Evolutionary conservation across 1,140 invertebrate species (phyloP), one percentile per base, ranked within the genome.

Genomic region (Probaryconus sp.): DNA sequence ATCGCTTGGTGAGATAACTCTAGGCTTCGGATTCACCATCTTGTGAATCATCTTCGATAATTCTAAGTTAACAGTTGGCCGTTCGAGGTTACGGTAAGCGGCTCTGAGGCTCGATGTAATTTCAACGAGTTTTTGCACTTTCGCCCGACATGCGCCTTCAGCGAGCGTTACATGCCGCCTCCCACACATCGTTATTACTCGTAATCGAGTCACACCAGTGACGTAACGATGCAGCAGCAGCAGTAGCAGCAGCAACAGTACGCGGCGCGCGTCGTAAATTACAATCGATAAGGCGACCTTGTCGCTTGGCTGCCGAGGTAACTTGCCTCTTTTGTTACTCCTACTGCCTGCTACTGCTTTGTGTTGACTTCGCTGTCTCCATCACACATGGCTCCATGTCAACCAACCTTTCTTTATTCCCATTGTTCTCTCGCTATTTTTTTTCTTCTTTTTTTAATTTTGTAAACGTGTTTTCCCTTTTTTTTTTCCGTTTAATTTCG

Each of bases 201-300:
- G 80, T 79, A 74, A 81, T 77, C 79, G 72, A 77, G 80, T 65
- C 51, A 40, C 72, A 45, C 65, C n/a, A 47, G 30, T 82, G 82
- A 84, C 81, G 81, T 83, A 83, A 84, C 76, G 78, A 78, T 75
- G 63, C 76, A 69, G 78, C 72, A 69, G 35, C 21, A 53, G 60
- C 60, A 47, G 64, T 24, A 69, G 60, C 28, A 56, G 47, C 60
- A 55, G 31, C 61, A 72, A 65, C 61, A 60, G 69, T 63, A 56
- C 43, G 42, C 50, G 28, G 55, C 61, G 61, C 79, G 76, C 74
- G 79, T 79, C 73, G 81, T 82, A 83, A 82, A 83, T 84, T 82
- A 82, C 77, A 81, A 84, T 84, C 83, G 82, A 83, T 83, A 83
- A 82, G 76, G 81, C 77, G 82, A 84, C 83, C 83, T 84, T 84